A percentile compares a stretch with the other conserved stretches of the same genome.
These are phyloP conservation scores for Aspidapion aeneum DNA, from an alignment of 2,888 invertebrate species.

Conservation along the genomic window DNA sequence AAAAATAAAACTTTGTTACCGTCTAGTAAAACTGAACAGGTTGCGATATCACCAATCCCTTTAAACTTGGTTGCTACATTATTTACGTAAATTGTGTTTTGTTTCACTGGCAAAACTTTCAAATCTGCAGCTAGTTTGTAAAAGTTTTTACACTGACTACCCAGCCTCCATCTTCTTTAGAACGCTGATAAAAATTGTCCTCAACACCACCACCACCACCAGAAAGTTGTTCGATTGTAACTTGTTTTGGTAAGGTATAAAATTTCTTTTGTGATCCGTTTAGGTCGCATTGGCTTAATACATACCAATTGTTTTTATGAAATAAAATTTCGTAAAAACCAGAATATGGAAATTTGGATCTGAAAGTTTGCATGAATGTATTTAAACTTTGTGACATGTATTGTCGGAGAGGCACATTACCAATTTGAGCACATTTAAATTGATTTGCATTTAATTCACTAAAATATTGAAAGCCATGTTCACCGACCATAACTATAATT, in stretches of 20 bases:
- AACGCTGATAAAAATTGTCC: background rate
- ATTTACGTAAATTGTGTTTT: too few species aligned
- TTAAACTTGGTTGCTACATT: too few species aligned
- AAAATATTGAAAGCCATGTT: background rate
- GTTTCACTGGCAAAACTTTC: too few species aligned
- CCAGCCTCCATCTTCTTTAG: background rate
- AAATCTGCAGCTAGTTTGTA: background rate
- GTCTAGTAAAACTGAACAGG: background rate
- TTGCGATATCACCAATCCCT: background rate
- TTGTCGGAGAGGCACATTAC: background rate
- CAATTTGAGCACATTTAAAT: background rate
- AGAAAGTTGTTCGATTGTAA: background rate
- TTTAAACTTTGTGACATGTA: background rate
- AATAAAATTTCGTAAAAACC: background rate
- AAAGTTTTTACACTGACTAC: background rate
- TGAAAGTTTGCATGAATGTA: background rate
- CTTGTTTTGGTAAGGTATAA: background rate
- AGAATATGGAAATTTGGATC: background rate
- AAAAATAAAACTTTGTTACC: background rate
- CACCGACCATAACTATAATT: background rate
- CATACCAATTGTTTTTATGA: background rate
- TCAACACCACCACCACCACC: background rate
- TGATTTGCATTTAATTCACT: background rate
- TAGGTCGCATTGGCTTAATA: slow-evolving; percentile 1
- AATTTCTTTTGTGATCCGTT: background rate